Conservation (phyloP, 2,888 invertebrate species). For the Tipula unca region DNA sequence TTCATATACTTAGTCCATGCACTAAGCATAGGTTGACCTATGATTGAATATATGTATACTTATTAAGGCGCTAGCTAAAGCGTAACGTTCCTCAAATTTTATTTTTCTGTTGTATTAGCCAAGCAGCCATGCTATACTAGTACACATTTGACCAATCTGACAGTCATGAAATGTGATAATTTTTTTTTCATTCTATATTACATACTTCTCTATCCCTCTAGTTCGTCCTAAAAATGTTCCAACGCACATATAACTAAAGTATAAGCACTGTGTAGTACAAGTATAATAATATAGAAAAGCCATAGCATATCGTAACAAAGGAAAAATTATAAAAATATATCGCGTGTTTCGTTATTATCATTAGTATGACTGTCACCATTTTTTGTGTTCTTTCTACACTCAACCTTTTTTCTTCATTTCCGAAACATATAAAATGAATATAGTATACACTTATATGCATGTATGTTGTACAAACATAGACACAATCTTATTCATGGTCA, state of each 20-base stretch:
- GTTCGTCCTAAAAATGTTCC: neutral
- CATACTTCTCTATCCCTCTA: neutral
- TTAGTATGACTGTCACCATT: neutral
- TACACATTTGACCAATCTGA: too few species aligned
- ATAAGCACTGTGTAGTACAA: neutral
- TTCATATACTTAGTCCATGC: too few species aligned
- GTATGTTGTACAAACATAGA: neutral
- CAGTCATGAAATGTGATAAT: too few species aligned
- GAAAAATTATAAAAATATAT: constrained; percentile 1
- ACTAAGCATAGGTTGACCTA: too few species aligned
- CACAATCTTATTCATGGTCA: neutral
- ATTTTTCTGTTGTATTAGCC: too few species aligned
- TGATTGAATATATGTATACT: too few species aligned
- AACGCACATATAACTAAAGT: neutral
- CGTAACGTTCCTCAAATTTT: too few species aligned
- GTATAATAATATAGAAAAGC: neutral
- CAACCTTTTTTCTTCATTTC: neutral
- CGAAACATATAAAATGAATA: neutral
- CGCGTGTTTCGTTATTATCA: constrained; percentile 2
- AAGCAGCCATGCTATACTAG: too few species aligned
- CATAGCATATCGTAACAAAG: neutral
- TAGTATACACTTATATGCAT: neutral
- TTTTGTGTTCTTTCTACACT: neutral
- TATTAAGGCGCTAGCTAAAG: too few species aligned
- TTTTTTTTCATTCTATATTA: too few species aligned